These are phyloP conservation scores for Perca fluviatilis DNA, from an alignment of 2,113 vertebrate species.

Conservation along the genomic window DNA sequence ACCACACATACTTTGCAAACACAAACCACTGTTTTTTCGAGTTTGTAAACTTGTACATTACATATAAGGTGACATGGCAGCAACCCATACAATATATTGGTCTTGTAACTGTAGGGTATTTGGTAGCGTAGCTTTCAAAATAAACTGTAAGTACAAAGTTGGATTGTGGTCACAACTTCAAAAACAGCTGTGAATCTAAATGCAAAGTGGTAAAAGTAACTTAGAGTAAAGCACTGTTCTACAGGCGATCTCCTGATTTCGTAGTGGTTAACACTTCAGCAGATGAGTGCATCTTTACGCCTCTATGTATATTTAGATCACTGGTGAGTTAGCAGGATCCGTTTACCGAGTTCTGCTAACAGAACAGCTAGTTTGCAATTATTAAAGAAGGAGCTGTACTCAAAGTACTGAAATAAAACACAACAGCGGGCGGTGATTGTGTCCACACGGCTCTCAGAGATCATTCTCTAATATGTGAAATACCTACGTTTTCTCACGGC, in stretches of 20 bases:
- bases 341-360: conserved; percentile 51
- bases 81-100: too few relatives aligned
- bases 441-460: too few relatives aligned
- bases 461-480: too few relatives aligned
- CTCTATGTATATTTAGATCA: conserved; percentile 63
- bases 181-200: background rate
- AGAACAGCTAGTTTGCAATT: background rate
- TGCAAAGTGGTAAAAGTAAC: background rate
- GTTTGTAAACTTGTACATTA: background rate
- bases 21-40: conserved; percentile 5
- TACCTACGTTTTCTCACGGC: too few relatives aligned
- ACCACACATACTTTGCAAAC: background rate
- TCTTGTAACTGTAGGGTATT: background rate
- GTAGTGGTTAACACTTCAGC: background rate
- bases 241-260: too few relatives aligned
- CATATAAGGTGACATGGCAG: background rate
- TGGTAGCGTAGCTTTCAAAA: too few relatives aligned
- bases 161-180: too few relatives aligned
- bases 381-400: background rate
- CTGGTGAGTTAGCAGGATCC: conserved; percentile 52
- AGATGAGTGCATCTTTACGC: conserved; percentile 3
- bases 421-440: too few relatives aligned
- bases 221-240: background rate
- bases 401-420: too few relatives aligned
- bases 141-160: background rate